Conservation (phyloP, 2,888 invertebrate species). For the Drosophila fungiperda region DNA sequence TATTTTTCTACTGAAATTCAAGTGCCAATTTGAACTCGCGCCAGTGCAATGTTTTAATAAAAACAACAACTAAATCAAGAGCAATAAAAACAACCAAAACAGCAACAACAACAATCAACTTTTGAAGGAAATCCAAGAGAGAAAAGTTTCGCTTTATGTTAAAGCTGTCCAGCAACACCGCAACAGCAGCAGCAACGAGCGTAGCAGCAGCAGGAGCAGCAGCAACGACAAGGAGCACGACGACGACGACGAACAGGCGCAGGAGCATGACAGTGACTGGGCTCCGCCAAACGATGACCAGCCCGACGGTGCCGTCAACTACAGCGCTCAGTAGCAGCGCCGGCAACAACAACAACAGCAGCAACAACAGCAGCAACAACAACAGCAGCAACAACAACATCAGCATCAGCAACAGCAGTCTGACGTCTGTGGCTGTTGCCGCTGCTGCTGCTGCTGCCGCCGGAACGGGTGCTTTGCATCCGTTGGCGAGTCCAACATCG, state of each 20-base stretch:
- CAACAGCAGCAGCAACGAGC: conserved; percentile 41
- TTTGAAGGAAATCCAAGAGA: conserved; percentile 6
- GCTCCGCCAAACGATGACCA: conserved; percentile 88
- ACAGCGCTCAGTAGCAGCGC: conserved; percentile 69
- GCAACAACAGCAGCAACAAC: conserved; percentile 44
- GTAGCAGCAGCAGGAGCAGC: conserved; percentile 25
- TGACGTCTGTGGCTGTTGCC: conserved; percentile 45
- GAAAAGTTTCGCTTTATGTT: conserved; percentile 79
- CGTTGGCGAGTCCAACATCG: conserved; percentile 74
- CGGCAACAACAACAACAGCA: conserved; percentile 47
- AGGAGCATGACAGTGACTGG: conserved; percentile 87
- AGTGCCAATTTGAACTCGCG: conserved; percentile 55
- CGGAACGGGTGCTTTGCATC: conserved; percentile 53
- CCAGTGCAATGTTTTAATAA: conserved; percentile 62
- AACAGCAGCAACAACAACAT: conserved; percentile 50
- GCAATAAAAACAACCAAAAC: neutral
- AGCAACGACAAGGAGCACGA: conserved; percentile 40
- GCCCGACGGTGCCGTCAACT: conserved; percentile 86
- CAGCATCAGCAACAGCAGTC: conserved; percentile 39
- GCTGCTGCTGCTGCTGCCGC: conserved; percentile 48
- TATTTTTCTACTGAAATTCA: conserved; percentile 42
- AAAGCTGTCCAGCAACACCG: conserved; percentile 82
- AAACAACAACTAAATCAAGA: conserved; percentile 16
- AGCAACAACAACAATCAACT: conserved; percentile 15
- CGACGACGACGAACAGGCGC: conserved; percentile 34